Evolutionary conservation across 2,888 invertebrate species (phyloP).

Genomic region (Platycnemis pennipes): DNA sequence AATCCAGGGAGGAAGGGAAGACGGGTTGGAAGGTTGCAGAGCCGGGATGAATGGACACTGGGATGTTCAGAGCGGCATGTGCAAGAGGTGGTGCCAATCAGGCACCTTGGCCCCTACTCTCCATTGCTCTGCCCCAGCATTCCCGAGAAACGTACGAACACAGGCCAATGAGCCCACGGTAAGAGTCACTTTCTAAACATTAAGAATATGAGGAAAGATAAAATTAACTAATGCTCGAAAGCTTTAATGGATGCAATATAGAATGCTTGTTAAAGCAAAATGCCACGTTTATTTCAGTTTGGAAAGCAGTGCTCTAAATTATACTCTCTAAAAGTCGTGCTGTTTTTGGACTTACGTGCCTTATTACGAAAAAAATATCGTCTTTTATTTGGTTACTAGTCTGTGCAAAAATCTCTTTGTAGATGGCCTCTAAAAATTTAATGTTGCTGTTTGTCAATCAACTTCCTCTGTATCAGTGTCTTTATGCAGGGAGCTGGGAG

Average conservation of each 20-base stretch:
- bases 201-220: background rate
- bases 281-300: conserved; percentile 10
- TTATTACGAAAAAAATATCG: conserved; percentile 42
- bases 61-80: background rate
- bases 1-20: background rate
- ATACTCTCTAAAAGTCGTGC: conserved; percentile 59
- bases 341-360: conserved; percentile 63
- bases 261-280: background rate
- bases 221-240: background rate
- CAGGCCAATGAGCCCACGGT: background rate
- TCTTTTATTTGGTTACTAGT: conserved; percentile 45
- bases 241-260: background rate
- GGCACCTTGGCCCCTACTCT: background rate
- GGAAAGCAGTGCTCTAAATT: conserved; percentile 61
- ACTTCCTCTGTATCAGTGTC: background rate
- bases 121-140: background rate
- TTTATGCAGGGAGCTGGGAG: background rate
- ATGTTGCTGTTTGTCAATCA: background rate
- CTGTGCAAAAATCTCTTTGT: conserved; percentile 42
- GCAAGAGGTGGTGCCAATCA: background rate
- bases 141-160: background rate
- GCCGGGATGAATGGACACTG: background rate
- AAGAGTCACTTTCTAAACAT: background rate
- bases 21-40: background rate
- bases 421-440: conserved; percentile 41